Base-by-base conservation (phyloP, 2,113 vertebrate species). In the Scartelaos histophorus region DNA sequence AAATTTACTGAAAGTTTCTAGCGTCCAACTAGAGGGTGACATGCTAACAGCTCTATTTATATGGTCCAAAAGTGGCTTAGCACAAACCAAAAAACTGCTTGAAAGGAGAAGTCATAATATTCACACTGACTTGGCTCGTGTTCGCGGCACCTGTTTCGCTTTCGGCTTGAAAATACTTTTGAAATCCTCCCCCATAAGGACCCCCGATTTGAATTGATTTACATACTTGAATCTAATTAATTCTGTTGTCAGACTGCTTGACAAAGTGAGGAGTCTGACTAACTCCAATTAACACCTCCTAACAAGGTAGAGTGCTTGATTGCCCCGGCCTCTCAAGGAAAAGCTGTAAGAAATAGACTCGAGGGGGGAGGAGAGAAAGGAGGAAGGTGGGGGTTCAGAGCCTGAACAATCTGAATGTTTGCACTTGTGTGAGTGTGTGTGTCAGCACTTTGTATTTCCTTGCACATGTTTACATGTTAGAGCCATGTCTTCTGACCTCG, bases 241-340 rank as follows among this genome's bases (percentile, higher is more conserved):
- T 92, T 93, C 92, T 91, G 90, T 91, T 94, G 93, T 93, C 95
- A 94, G 94, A 92, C 94, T 95, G 92, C 93, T 95, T 95, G 96
- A 96, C 95, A 94, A 96, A 95, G 92, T 89, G 95, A 96, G 95
- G 95, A 95, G 94, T 94, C 92, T 96, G 94, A 93, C 94, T 96
- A 95, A 95, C 95, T 96, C 95, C 96, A 99, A 98, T 99, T 98
- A 98, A 97, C 96, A 97, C 96, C 95, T 96, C 94, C 93, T 95
- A 96, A 95, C 94, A 94, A 95, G 96, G 94, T 95, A 94, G 94
- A 94, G 94, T 92, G 95, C 94, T 93, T 94, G 90, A 88, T 95
- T 94, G 94, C 91, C 93, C 93, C 84, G 91, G 94, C 94, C 93
- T 94, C 94, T 90, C 91, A 92, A 92, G 92, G 58, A 61, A 94